phyloP scores from a whole-genome alignment of 2,888 invertebrate genomes.

The Sarcophaga variegata region DNA sequence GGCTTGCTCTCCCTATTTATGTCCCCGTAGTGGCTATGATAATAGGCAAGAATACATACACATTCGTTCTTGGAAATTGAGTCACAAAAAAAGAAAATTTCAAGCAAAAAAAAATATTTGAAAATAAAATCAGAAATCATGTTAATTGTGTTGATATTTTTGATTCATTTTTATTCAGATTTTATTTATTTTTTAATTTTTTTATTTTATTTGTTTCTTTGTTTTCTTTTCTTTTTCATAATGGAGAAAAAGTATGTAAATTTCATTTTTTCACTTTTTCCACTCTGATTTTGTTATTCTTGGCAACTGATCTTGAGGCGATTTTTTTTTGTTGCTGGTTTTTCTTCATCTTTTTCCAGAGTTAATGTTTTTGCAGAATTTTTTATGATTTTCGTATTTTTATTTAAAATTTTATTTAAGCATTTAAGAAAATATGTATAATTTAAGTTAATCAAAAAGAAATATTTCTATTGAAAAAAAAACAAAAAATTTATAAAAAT shows the following conservation, averaged over 20 bases:
- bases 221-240: slow-evolving; percentile 4
- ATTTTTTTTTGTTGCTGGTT: background rate
- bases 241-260: slow-evolving; percentile 6
- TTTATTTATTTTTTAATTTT: slow-evolving; percentile 2
- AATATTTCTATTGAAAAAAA: too few species aligned
- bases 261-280: background rate
- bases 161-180: background rate
- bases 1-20: too few species aligned
- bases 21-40: too few species aligned
- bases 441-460: too few species aligned
- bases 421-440: too few species aligned
- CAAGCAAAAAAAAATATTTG: background rate
- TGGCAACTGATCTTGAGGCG: slow-evolving; percentile 16
- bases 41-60: too few species aligned
- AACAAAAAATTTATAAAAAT: too few species aligned
- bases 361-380: background rate
- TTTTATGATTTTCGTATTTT: too few species aligned
- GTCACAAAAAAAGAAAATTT: background rate
- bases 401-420: too few species aligned
- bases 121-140: slow-evolving; percentile 19
- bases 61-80: too few species aligned
- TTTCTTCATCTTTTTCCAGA: slow-evolving; percentile 13
- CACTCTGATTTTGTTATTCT: slow-evolving; percentile 21
- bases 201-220: background rate
- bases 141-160: slow-evolving; percentile 41